Conservation (phyloP, 2,888 invertebrate genomes). For the Caprella mutica region DNA sequence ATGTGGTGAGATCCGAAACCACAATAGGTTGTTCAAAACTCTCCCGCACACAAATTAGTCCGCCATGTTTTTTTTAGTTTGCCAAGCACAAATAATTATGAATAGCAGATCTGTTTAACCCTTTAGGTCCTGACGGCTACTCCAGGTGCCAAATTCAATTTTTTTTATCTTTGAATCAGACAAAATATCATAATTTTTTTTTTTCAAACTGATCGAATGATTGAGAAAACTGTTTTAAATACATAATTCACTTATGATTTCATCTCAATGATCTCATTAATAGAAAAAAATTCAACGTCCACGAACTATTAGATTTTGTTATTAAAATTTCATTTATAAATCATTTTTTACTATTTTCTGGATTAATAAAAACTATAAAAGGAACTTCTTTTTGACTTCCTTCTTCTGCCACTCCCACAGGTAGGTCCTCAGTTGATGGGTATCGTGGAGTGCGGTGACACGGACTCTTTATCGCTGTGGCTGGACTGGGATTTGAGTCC, state of each 20-base stretch:
- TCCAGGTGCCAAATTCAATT: too few relatives aligned
- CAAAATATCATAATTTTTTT: not conserved
- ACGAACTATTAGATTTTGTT: not conserved
- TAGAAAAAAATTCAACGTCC: not conserved
- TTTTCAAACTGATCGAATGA: not conserved
- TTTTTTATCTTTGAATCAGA: too few relatives aligned
- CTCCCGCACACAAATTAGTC: too few relatives aligned
- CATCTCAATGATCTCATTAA: too few relatives aligned
- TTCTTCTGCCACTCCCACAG: not conserved
- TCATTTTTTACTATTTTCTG: not conserved
- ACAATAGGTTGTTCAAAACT: too few relatives aligned
- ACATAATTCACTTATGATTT: not conserved
- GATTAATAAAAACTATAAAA: not conserved
- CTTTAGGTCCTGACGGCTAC: too few relatives aligned
- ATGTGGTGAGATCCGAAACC: slow-evolving; percentile 20
- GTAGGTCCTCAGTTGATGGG: slow-evolving; percentile 32
- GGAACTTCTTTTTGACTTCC: not conserved
- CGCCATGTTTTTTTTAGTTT: too few relatives aligned
- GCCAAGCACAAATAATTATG: too few relatives aligned
- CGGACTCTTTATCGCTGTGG: slow-evolving; percentile 24
- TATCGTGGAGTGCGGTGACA: slow-evolving; percentile 24
- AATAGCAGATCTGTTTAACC: too few relatives aligned
- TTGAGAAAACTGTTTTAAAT: not conserved
- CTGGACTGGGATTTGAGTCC: slow-evolving; percentile 29
- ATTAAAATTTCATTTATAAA: not conserved